Percentiles rank a stretch among this genome's conserved stretches.
These are phyloP conservation scores for Formicarius rufipectus DNA, from an alignment of 2,113 vertebrate genomes.

Conservation along the genomic window DNA sequence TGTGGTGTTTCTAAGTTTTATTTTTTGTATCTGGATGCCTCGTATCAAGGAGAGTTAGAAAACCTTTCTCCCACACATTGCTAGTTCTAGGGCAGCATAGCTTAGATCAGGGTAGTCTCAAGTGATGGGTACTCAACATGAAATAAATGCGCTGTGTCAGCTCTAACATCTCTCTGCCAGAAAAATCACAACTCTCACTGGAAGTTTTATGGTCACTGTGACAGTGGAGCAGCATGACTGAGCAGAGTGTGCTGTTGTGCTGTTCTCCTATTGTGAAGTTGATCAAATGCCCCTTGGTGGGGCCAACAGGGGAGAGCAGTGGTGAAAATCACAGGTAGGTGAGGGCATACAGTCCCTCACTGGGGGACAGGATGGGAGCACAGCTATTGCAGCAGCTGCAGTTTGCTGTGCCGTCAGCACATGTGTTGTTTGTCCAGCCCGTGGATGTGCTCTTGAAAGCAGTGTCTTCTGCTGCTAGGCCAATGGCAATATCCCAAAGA, in stretches of 20 bases:
- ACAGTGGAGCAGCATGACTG: neutral
- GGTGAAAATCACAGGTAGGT: neutral
- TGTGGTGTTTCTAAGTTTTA: neutral
- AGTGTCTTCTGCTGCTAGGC: neutral
- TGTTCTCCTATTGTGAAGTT: neutral
- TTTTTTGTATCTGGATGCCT: neutral
- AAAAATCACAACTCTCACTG: neutral
- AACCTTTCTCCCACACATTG: neutral
- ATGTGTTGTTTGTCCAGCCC: neutral
- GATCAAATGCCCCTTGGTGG: neutral
- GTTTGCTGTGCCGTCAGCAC: accelerated
- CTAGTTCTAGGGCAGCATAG: neutral
- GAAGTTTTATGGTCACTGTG: neutral
- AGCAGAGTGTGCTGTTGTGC: neutral
- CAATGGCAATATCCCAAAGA: neutral
- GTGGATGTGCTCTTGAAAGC: accelerated
- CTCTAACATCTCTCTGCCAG: constrained; percentile 40
- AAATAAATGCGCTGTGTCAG: constrained; percentile 7
- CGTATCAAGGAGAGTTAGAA: neutral
- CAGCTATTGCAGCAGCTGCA: neutral
- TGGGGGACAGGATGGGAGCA: too few species aligned
- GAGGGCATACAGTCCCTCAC: accelerated
- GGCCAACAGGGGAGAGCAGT: neutral
- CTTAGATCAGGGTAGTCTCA: neutral
- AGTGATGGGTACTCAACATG: neutral